These are phyloP conservation scores for Folsomia manolachei DNA, from an alignment of 2,888 invertebrate genomes.

Conservation along the genomic window DNA sequence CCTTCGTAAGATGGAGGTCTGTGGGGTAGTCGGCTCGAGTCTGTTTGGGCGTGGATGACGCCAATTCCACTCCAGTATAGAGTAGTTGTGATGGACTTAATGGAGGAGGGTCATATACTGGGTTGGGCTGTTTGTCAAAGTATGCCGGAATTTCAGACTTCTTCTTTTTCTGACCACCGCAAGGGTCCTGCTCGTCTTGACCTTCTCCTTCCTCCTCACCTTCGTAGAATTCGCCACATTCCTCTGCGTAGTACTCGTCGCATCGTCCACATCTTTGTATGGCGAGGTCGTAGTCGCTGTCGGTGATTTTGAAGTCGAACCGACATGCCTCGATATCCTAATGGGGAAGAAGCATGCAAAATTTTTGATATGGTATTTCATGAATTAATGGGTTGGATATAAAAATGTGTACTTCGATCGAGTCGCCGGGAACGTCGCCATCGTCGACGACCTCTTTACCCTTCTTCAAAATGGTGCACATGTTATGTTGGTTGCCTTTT, in stretches of 20 bases:
- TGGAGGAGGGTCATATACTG: background rate
- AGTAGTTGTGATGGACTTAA: background rate
- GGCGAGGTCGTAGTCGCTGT: background rate
- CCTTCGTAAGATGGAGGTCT: slow-evolving; percentile 23
- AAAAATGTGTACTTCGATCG: too few relatives aligned
- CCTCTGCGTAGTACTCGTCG: background rate
- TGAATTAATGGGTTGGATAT: too few relatives aligned
- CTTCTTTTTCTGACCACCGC: background rate
- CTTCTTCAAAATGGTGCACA: too few relatives aligned
- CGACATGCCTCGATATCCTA: slow-evolving; percentile 1
- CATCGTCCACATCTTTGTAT: background rate
- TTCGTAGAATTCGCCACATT: background rate
- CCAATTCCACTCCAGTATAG: background rate
- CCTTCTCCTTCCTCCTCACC: slow-evolving; percentile 6
- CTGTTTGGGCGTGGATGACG: slow-evolving; percentile 8
- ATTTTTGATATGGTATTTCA: too few relatives aligned
- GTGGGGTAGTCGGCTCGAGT: slow-evolving; percentile 28
- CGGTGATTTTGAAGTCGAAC: background rate
- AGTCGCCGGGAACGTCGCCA: too few relatives aligned
- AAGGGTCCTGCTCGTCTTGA: background rate
- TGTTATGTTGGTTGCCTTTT: too few relatives aligned
- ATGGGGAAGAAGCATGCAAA: background rate
- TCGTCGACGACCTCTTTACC: too few relatives aligned
- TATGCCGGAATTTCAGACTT: background rate
- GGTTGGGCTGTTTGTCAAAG: background rate